Base-by-base conservation (phyloP, 2,113 vertebrate species). In the Nerophis lumbriciformis region DNA sequence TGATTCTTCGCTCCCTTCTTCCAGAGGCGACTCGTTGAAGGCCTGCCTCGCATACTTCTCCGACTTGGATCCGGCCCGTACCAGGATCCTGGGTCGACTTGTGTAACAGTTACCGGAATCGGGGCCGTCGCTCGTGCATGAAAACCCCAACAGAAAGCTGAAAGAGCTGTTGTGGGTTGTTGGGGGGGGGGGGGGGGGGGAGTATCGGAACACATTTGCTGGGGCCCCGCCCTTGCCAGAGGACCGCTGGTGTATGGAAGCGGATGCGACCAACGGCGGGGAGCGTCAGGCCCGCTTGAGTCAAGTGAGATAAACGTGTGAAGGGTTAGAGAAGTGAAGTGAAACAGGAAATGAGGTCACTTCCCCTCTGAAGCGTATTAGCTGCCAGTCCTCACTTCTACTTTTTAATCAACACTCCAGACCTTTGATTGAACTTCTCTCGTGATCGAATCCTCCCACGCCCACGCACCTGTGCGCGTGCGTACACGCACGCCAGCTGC, bases 301-400 rank as follows among this genome's bases (percentile, higher is more conserved):
- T 70, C 71, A 72, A 77, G 35, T 54, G 42, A 75, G 71, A 78
- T 73, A 72, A 73, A 75, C 65, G 59, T 66, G 73, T 60, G 35
- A 66, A 57, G 63, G 63, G 66, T 80, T 58, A 75, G 65, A 71
- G 69, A 78, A 77, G 62, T 19, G 54, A 57, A 57, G 63, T 53
- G 60, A 81, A 87, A 85, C 75, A 85, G 87, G 85, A 88, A 86
- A 79, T 80, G 37, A 70, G 61, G 58, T 84, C 79, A 87, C 71
- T 83, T 86, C 83, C 82, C 44, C 37, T 38, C 42, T 67, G 39
- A 67, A 63, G 52, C 66, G 51, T 48, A 68, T 72, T 77, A 58
- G 61, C 62, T 64, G 15, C 15, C 10, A n/a, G 55, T 77, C 59
- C 48, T 81, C 71, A 69, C 73, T 78, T 85, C 73, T 80, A 74